phyloP scores from a whole-genome alignment of 2,888 invertebrate species.

The Cyclophora albipunctata region DNA sequence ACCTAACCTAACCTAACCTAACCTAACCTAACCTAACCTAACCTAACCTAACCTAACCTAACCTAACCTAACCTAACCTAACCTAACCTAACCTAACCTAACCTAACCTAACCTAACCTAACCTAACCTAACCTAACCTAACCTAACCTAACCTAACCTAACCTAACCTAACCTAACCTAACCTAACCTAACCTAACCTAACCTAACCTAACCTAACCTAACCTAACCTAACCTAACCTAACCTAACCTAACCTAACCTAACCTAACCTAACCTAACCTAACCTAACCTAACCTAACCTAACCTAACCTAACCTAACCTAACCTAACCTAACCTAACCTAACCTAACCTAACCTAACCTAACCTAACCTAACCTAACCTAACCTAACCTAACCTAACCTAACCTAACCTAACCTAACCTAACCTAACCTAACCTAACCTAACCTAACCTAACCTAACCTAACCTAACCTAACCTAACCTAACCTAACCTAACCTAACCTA shows the following conservation, averaged over 20 bases:
- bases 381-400: slow-evolving; percentile 8
- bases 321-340: slow-evolving; percentile 12
- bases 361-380: slow-evolving; percentile 7
- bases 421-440: slow-evolving; percentile 15
- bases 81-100: slow-evolving; percentile 21
- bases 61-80: slow-evolving; percentile 22
- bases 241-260: slow-evolving; percentile 12
- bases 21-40: slow-evolving; percentile 24
- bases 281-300: slow-evolving; percentile 15
- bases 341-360: slow-evolving; percentile 15
- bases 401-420: slow-evolving; percentile 16
- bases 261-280: slow-evolving; percentile 11
- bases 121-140: slow-evolving; percentile 14
- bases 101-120: slow-evolving; percentile 17
- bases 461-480: slow-evolving; percentile 16
- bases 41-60: slow-evolving; percentile 22
- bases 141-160: slow-evolving; percentile 18
- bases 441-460: slow-evolving; percentile 15
- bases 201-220: slow-evolving; percentile 15
- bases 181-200: slow-evolving; percentile 16
- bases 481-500: slow-evolving; percentile 16
- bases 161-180: slow-evolving; percentile 16
- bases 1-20: slow-evolving; percentile 22
- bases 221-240: slow-evolving; percentile 12
- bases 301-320: slow-evolving; percentile 15